Conservation (phyloP, 2,888 invertebrate genomes). For the Acrobasis repandana region DNA sequence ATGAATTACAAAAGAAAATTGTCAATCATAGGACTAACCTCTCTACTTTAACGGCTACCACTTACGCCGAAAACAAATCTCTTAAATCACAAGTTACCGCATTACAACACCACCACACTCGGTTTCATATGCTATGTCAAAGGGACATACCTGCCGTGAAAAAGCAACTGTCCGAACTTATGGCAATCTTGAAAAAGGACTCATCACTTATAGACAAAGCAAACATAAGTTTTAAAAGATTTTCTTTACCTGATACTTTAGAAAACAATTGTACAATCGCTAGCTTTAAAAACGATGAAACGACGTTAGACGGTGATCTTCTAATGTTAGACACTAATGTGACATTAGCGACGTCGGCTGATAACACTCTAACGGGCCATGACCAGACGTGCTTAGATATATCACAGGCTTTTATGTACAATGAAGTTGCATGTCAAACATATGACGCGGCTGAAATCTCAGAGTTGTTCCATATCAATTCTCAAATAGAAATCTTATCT, state of each 20-base stretch:
- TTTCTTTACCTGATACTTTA: conserved; percentile 61
- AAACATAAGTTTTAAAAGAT: conserved; percentile 57
- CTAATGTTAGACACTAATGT: conserved; percentile 75
- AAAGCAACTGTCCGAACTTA: conserved; percentile 58
- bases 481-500: conserved; percentile 42
- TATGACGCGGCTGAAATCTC: conserved; percentile 39
- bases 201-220: conserved; percentile 37
- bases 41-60: conserved; percentile 71
- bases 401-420: conserved; percentile 52
- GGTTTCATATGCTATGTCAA: conserved; percentile 68
- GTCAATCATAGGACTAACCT: conserved; percentile 67
- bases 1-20: conserved; percentile 68
- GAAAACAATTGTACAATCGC: conserved; percentile 51
- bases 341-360: conserved; percentile 58
- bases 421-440: conserved; percentile 57
- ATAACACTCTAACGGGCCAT: conserved; percentile 60
- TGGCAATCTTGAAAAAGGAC: conserved; percentile 56
- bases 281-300: conserved; percentile 67
- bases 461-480: conserved; percentile 38
- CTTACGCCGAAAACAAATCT: conserved; percentile 70
- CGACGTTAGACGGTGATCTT: conserved; percentile 67
- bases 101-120: conserved; percentile 65
- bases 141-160: conserved; percentile 69
- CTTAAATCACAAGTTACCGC: conserved; percentile 67
- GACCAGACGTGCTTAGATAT: conserved; percentile 68